These are phyloP conservation scores for Trilocha varians DNA, from an alignment of 2,888 invertebrate species.

Conservation along the genomic window DNA sequence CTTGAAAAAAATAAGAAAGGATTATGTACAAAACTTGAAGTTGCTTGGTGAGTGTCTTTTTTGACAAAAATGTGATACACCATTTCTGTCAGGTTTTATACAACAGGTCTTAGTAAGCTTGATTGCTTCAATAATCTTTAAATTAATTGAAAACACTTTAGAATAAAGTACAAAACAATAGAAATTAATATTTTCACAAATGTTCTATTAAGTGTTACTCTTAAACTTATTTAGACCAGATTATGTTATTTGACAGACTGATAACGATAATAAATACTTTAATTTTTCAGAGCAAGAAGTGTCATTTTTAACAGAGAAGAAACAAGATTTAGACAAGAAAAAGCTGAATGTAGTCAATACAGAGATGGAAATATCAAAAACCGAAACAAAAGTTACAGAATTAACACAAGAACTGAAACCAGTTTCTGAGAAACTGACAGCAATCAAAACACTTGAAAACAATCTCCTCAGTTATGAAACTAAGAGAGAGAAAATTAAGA, in stretches of 20 bases:
- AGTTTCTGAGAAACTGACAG: constrained; percentile 62
- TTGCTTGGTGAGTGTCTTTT: constrained; percentile 68
- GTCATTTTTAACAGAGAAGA: constrained; percentile 66
- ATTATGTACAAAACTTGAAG: constrained; percentile 66
- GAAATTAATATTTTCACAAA: too few relatives aligned
- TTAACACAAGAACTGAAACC: constrained; percentile 72
- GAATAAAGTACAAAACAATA: too few relatives aligned
- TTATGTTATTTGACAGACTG: too few relatives aligned
- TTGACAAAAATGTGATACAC: too few relatives aligned
- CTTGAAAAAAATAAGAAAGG: constrained; percentile 78
- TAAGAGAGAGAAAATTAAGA: constrained; percentile 71
- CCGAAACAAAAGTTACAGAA: constrained; percentile 73
- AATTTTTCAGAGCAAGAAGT: constrained; percentile 60
- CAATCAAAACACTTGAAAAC: constrained; percentile 67
- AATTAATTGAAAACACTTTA: too few relatives aligned
- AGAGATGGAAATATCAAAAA: constrained; percentile 74
- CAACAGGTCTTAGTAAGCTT: too few relatives aligned
- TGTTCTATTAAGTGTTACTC: too few relatives aligned
- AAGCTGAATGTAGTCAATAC: constrained; percentile 71
- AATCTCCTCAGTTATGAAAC: constrained; percentile 68
- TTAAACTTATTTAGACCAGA: too few relatives aligned
- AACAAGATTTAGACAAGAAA: constrained; percentile 75
- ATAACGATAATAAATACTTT: background rate
- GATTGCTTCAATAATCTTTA: too few relatives aligned
- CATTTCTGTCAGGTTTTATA: too few relatives aligned